These are phyloP conservation scores for Empidonax traillii DNA, from an alignment of 2,113 vertebrate species.

Conservation along the genomic window DNA sequence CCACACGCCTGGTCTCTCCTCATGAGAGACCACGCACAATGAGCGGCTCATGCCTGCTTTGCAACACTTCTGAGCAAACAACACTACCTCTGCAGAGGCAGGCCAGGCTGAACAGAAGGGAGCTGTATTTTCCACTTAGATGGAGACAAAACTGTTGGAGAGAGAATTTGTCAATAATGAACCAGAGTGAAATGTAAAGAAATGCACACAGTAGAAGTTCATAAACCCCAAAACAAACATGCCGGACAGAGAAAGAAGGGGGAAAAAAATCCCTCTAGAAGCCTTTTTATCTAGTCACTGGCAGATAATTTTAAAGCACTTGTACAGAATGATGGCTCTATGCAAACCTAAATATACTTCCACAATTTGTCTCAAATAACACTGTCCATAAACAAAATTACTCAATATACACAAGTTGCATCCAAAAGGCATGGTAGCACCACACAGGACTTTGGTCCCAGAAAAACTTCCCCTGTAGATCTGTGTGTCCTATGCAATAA, in stretches of 20 bases:
- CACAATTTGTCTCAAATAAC: neutral
- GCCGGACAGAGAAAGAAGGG: neutral
- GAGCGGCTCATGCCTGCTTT: neutral
- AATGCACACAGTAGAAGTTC: neutral
- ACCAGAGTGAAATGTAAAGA: neutral
- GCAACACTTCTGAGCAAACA: neutral
- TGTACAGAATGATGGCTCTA: neutral
- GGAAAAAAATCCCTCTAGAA: neutral
- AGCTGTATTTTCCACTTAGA: neutral
- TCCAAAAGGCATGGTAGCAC: neutral
- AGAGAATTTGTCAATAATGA: neutral
- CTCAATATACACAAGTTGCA: neutral
- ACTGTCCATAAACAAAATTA: neutral
- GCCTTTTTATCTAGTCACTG: neutral
- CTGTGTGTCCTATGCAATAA: neutral
- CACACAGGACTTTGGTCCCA: neutral
- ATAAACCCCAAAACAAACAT: neutral
- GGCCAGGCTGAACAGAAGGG: neutral
- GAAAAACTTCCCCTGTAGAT: neutral
- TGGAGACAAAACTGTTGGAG: neutral
- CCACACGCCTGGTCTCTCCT: neutral
- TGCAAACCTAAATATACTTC: neutral
- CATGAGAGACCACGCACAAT: neutral
- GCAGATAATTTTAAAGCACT: neutral
- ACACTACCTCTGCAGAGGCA: neutral